Evolutionary conservation across 64 coral and sea anemone species (phyloP), one percentile per base, ranked within the genome.

Genomic region (Stichodactyla helianthus): DNA sequence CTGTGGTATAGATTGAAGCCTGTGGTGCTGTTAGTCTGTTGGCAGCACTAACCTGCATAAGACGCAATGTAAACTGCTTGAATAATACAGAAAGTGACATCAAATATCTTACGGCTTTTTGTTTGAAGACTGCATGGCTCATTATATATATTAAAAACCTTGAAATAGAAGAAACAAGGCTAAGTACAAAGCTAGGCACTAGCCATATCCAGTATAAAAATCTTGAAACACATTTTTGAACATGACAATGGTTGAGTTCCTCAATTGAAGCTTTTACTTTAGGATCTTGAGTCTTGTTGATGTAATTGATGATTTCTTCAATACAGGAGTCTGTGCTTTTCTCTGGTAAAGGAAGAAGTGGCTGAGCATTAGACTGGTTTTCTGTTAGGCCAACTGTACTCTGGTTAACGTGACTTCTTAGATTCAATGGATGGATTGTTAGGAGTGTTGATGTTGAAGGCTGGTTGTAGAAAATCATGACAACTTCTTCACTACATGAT

Each of bases 401-500:
- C 7, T 68, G 63, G n/a, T 4, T 68, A 8, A 8, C 20, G 5
- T 68, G 7, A 74, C 10, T 74, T 8, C 62, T 65, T 31, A 74
- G 27, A 10, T 74, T 74, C 25, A 74, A 74, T 6, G 68, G 68
- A 74, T 74, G 68, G 4, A 74, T 74, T 7, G 68, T 31, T 0
- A 74, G 9, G 0, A 27, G n/a, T n/a, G 68, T 4, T 6, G 65
- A 74, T 27, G 68, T 31, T 65, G 62, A 65, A 65, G 20, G 62
- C 26, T 81, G 78, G 50, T 82, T 50, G 54, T 82, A 82, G 8
- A 82, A 57, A 13, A 55, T 82, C 17, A 82, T 35, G 7, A 82
- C 50, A 54, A 54, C 18, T 55, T 84, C 55, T 8, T 84, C 59
- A 50, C 55, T 18, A 6, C 51, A 0, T 60, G 83, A 63, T 35